These are phyloP conservation scores for Tokudaia muenninki DNA, from an alignment of 2,797 vertebrate genomes.

Conservation along the genomic window DNA sequence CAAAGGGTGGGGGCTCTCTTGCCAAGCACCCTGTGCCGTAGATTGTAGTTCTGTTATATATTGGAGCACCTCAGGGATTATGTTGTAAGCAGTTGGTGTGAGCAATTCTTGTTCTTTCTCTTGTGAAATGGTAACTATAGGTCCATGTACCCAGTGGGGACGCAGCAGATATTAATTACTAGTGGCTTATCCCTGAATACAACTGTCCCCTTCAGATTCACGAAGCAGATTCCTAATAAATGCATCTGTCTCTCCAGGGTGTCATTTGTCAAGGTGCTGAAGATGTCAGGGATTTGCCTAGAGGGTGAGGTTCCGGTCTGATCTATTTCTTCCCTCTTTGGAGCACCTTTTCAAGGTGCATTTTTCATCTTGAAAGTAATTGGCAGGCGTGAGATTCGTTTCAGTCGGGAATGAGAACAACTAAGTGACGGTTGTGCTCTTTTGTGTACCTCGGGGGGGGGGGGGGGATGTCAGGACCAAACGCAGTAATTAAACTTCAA, in stretches of 20 bases:
- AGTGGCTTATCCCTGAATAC: conserved; percentile 60
- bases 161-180: conserved; percentile 74
- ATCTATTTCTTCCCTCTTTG: background rate
- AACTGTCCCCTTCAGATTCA: conserved; percentile 60
- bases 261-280: conserved; percentile 50
- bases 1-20: background rate
- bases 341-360: conserved; percentile 63
- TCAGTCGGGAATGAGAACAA: conserved; percentile 38
- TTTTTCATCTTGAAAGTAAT: conserved; percentile 65
- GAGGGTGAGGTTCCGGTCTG: conserved; percentile 33
- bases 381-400: conserved; percentile 43
- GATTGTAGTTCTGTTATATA: background rate
- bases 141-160: conserved; percentile 44
- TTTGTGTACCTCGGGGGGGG: background rate
- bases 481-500: conserved; percentile 18
- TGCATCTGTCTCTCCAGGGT: conserved; percentile 20
- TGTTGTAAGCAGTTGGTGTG: conserved; percentile 3
- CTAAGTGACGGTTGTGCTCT: background rate
- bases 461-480: background rate
- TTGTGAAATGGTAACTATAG: conserved; percentile 1
- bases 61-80: background rate
- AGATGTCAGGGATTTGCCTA: conserved; percentile 28
- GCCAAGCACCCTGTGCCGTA: background rate
- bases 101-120: conserved; percentile 6
- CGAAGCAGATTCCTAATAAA: conserved; percentile 64